Evolutionary conservation across 2,113 vertebrate species (phyloP).

Genomic region (Chaetodon auriga): DNA sequence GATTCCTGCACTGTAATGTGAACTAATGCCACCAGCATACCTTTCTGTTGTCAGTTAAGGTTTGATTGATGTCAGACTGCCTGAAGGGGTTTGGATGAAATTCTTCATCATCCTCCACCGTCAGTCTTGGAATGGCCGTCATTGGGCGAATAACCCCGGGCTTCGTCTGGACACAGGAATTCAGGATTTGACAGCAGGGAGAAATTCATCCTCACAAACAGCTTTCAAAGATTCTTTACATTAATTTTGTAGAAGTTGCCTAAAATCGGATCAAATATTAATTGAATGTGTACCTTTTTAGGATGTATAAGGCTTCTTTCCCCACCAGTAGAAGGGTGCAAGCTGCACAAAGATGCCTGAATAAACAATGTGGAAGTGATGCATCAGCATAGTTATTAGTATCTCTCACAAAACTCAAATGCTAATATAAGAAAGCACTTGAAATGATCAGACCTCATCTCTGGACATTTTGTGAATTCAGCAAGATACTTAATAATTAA

Average conservation of each 20-base stretch:
- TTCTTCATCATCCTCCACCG: constrained; percentile 80
- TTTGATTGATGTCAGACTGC: constrained; percentile 81
- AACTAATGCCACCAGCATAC: constrained; percentile 74
- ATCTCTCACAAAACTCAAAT: neutral
- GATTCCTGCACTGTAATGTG: neutral
- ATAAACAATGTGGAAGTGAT: constrained; percentile 25
- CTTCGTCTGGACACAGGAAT: constrained; percentile 85
- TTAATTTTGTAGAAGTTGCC: neutral
- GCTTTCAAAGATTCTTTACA: neutral
- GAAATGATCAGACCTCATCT: neutral
- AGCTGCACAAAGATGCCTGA: constrained; percentile 87
- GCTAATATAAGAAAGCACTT: neutral
- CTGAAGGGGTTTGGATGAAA: constrained; percentile 87
- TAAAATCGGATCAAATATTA: constrained; percentile 11
- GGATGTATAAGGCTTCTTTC: constrained; percentile 83
- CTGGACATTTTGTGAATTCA: neutral
- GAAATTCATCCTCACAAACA: constrained; percentile 4
- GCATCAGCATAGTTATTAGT: neutral
- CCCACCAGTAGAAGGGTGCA: constrained; percentile 62
- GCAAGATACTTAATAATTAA: neutral
- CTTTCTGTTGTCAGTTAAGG: constrained; percentile 78
- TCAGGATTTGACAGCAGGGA: constrained; percentile 51
- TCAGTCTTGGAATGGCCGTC: constrained; percentile 83
- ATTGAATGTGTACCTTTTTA: constrained; percentile 42
- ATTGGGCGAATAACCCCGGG: constrained; percentile 91